Percentiles rank a stretch among this genome's conserved stretches.
phyloP scores from a whole-genome alignment of 2,113 vertebrate genomes.

The Suricata suricatta region DNA sequence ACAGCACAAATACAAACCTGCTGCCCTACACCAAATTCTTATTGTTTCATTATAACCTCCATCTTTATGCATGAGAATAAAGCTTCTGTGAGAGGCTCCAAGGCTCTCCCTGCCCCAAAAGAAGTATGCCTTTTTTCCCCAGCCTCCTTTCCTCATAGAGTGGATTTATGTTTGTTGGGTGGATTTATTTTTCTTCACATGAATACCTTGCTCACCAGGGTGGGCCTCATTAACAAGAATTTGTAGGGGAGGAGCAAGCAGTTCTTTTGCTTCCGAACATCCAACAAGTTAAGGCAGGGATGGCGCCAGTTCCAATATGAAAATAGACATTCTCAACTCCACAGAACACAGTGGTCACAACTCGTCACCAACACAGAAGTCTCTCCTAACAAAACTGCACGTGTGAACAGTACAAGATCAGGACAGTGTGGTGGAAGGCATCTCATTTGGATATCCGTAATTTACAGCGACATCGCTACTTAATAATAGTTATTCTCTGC shows the following conservation, averaged over 20 bases:
- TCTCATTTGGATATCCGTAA: background rate
- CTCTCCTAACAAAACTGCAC: background rate
- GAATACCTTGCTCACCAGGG: background rate
- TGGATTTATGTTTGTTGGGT: background rate
- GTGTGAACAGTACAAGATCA: background rate
- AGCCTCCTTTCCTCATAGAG: background rate
- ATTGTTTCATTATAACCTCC: background rate
- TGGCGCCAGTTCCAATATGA: background rate
- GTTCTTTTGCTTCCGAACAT: background rate
- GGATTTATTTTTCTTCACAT: background rate
- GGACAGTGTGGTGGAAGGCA: background rate
- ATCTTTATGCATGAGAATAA: background rate
- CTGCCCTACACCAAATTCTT: background rate
- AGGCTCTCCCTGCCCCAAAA: background rate
- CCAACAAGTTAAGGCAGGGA: background rate
- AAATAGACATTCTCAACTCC: background rate
- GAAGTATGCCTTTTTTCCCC: background rate
- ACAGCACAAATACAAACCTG: background rate
- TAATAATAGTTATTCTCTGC: background rate
- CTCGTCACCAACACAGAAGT: background rate
- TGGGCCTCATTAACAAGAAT: background rate
- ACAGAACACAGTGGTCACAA: background rate
- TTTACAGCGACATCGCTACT: background rate
- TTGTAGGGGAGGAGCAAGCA: background rate
- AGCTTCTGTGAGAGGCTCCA: background rate